Base-by-base conservation (phyloP, 2,888 invertebrate genomes). In the Caenorhabditis zanzibari region DNA sequence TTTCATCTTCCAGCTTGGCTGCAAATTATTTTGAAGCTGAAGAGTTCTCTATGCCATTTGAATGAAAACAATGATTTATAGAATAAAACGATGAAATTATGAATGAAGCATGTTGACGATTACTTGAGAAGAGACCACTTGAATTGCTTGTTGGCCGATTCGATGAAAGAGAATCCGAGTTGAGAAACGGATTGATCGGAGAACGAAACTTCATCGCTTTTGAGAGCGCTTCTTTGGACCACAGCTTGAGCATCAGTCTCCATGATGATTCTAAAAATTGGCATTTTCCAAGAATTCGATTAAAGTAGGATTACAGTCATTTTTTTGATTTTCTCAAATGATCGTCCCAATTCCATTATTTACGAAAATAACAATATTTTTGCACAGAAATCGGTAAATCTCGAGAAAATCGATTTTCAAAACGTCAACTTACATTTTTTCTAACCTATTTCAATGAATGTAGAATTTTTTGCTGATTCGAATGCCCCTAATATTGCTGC, bases 101-200 rank as follows among this genome's bases (percentile, higher is more conserved):
- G 79, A 38, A 66, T 7, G 7, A 32, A 44, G 5, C 26, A 38
- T 54, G 26, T n/a, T n/a, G n/a, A 56, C 52, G n/a, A 47, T 90
- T 94, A 98, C 94, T 98, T 98, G 92, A 98, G 94, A 92, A 98
- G 94, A 26, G 98, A 98, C 98, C 98, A 98, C 93, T 98, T 98
- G 87, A 98, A 95, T 93, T 98, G 98, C 93, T 98, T 98, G 94
- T 96, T 97, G 82, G 98, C 98, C 61, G 97, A 96, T 93, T 97
- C 97, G 88, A 98, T 94, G 82, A 88, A 85, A 0, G 84, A 86
- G 73, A 83, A 77, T 0, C 89, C 89, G 69, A 89, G 96, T 96
- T 98, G 98, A 63, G 97, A 97, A 66, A 99, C 97, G 28, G 98
- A 98, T 94, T 99, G 98, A 93, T 99, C 98, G 54, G 97, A 97